Percentiles rank a stretch among this genome's conserved stretches.
These are phyloP conservation scores for Myotis pilosus DNA, from an alignment of 2,797 vertebrate species.

Conservation along the genomic window DNA sequence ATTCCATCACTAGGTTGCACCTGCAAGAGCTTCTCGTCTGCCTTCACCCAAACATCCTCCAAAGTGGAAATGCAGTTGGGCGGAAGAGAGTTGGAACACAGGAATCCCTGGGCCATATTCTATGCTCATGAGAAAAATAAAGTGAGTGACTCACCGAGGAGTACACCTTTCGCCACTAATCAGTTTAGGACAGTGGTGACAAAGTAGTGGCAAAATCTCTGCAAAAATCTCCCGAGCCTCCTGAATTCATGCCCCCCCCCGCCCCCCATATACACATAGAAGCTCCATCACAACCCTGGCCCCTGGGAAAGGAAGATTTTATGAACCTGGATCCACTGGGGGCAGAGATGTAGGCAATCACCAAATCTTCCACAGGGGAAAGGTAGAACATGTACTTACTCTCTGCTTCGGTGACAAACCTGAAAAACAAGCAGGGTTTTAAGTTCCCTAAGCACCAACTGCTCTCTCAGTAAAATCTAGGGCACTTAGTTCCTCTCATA, in stretches of 20 bases:
- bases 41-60: background rate
- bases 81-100: background rate
- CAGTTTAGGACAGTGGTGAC: background rate
- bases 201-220: background rate
- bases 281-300: background rate
- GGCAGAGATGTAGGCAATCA: too few species aligned
- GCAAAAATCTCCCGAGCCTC: background rate
- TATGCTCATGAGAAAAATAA: background rate
- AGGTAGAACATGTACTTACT: background rate
- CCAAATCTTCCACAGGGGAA: background rate
- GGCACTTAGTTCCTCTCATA: background rate
- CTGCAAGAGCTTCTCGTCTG: background rate
- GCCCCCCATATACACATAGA: background rate
- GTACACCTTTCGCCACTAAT: background rate
- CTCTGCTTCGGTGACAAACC: background rate
- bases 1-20: background rate
- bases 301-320: background rate
- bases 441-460: background rate
- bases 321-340: too few species aligned
- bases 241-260: background rate
- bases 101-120: background rate
- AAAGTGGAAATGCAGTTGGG: background rate
- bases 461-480: background rate
- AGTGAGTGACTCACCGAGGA: background rate
- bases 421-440: background rate